Evolutionary conservation across 2,797 vertebrate genomes (phyloP).

Genomic region (Xenopus petersii): DNA sequence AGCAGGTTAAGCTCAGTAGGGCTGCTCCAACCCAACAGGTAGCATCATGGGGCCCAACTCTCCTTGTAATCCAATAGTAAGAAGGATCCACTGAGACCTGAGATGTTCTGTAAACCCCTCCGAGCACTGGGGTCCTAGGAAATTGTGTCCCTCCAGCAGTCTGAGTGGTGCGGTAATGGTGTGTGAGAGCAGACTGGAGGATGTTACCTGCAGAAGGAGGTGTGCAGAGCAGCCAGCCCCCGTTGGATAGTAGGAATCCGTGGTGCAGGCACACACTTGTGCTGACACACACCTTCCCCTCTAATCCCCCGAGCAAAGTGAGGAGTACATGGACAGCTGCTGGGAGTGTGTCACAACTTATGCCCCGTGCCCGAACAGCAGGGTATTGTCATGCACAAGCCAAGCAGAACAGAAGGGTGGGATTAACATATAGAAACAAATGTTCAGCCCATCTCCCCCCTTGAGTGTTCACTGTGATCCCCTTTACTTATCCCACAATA

Average conservation of each 20-base stretch:
- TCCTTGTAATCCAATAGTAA: too few species aligned
- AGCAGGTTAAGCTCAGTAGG: too few species aligned
- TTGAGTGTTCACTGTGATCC: background rate
- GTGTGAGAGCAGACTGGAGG: background rate
- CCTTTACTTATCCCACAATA: background rate
- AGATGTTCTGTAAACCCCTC: too few species aligned
- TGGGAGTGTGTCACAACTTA: background rate
- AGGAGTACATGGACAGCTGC: slow-evolving; percentile 16
- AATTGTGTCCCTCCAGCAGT: too few species aligned
- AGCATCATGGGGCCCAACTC: too few species aligned
- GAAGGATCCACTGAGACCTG: too few species aligned
- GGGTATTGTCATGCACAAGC: slow-evolving; percentile 11
- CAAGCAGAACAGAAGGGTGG: background rate
- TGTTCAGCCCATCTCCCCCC: slow-evolving; percentile 11
- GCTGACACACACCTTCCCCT: slow-evolving; percentile 27
- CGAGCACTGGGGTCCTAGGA: too few species aligned
- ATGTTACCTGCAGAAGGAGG: background rate
- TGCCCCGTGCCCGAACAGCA: background rate
- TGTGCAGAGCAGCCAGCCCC: background rate
- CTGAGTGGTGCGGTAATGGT: too few species aligned
- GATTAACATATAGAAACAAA: slow-evolving; percentile 29
- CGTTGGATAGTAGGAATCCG: slow-evolving; percentile 22
- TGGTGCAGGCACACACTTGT: slow-evolving; percentile 36
- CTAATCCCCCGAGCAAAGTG: slow-evolving; percentile 35
- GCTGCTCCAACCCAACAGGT: too few species aligned